These are phyloP conservation scores for Baronia brevicornis DNA, from an alignment of 2,888 invertebrate genomes.

Conservation along the genomic window DNA sequence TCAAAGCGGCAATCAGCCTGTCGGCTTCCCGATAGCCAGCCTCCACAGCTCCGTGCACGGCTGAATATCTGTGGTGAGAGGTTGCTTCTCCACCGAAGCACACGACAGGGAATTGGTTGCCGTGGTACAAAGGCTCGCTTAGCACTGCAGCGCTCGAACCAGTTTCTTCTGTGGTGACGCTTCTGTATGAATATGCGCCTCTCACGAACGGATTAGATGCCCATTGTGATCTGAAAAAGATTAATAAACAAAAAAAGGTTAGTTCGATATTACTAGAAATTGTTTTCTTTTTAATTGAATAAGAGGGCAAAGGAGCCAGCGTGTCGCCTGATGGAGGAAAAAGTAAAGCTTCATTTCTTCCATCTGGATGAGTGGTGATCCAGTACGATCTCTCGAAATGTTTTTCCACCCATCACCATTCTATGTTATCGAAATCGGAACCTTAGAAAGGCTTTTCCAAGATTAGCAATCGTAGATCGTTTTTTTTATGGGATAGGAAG, in stretches of 20 bases:
- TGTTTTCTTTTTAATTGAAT: not conserved
- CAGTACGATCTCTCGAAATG: too few species aligned
- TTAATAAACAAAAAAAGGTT: too few species aligned
- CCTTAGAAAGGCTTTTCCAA: too few species aligned
- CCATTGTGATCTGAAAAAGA: constrained; percentile 78
- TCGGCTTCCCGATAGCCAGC: constrained; percentile 84
- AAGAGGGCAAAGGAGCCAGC: too few species aligned
- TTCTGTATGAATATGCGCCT: constrained; percentile 80
- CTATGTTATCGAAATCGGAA: too few species aligned
- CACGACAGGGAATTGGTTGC: constrained; percentile 58
- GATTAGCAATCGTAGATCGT: too few species aligned
- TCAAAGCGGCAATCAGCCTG: constrained; percentile 58
- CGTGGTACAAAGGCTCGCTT: constrained; percentile 68
- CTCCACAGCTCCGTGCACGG: constrained; percentile 84
- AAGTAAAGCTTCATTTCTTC: too few species aligned
- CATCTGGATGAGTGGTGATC: too few species aligned
- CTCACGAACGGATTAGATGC: constrained; percentile 73
- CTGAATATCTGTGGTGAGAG: constrained; percentile 77
- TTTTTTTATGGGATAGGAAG: too few species aligned
- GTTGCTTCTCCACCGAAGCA: constrained; percentile 83
- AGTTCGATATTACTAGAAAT: too few species aligned
- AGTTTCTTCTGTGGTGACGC: constrained; percentile 70
- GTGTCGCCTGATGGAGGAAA: too few species aligned
- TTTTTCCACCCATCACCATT: too few species aligned
- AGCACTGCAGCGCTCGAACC: constrained; percentile 71